Evolutionary conservation across 2,888 invertebrate genomes (phyloP).

Genomic region (Drosophila affinis): DNA sequence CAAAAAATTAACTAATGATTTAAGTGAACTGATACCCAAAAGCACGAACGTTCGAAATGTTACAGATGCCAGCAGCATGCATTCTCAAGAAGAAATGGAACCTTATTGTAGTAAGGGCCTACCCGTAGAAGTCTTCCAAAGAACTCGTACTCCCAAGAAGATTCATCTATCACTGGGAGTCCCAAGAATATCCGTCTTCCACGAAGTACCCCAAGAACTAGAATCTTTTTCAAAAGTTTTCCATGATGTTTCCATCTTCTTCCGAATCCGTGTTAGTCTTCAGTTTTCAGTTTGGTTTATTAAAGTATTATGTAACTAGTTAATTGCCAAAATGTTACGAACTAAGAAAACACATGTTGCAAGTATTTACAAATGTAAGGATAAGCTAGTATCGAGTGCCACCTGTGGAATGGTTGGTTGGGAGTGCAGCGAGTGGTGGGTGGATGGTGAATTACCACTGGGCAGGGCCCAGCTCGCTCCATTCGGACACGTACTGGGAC

Average conservation of each 20-base stretch:
- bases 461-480: conserved; percentile 88
- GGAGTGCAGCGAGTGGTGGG: conserved; percentile 8
- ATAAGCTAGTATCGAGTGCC: conserved; percentile 50
- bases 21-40: too few species aligned
- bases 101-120: too few species aligned
- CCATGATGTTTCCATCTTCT: neutral
- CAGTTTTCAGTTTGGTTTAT: conserved; percentile 16
- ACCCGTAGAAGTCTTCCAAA: neutral
- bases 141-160: too few species aligned
- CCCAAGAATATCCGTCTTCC: neutral
- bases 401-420: conserved; percentile 11
- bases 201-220: too few species aligned
- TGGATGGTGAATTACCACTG: conserved; percentile 81
- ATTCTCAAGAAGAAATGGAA: too few species aligned
- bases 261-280: neutral
- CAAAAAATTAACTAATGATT: too few species aligned
- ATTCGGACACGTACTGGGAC: conserved; percentile 87
- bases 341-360: conserved; percentile 67
- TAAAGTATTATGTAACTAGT: conserved; percentile 64
- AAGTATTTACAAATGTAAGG: conserved; percentile 61
- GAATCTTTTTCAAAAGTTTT: too few species aligned
- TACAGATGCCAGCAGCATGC: too few species aligned
- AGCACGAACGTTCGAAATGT: too few species aligned
- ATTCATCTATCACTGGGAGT: neutral
- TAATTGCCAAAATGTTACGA: conserved; percentile 67